Percentiles rank a stretch among this genome's conserved stretches.
Evolutionary conservation across 2,797 vertebrate species (phyloP).

Genomic region (Myotis planiceps): DNA sequence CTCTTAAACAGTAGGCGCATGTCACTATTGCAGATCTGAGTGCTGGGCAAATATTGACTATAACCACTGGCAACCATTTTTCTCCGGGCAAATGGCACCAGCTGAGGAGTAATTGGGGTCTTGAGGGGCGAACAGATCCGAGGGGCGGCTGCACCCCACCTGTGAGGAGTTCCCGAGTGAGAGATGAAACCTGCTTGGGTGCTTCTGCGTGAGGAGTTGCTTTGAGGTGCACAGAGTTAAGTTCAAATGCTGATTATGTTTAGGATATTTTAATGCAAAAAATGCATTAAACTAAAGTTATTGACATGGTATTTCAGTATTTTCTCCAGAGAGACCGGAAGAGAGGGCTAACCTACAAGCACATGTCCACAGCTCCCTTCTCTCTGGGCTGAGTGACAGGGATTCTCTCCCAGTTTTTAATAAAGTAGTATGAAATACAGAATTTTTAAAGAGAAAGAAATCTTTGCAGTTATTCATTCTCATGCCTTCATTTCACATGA

Average conservation of each 20-base stretch:
- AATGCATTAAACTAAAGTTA: not conserved
- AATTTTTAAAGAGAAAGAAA: not conserved
- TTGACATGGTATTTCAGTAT: fast-evolving
- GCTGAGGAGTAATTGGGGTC: not conserved
- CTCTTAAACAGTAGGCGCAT: fast-evolving
- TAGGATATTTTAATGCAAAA: not conserved
- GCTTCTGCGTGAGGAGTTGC: not conserved
- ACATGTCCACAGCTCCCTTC: fast-evolving
- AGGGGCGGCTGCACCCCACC: not conserved
- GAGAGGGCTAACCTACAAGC: too few species aligned
- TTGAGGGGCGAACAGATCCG: not conserved
- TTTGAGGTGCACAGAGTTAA: too few species aligned
- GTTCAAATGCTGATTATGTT: not conserved
- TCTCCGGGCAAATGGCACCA: not conserved
- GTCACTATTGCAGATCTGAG: fast-evolving
- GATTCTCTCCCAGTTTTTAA: not conserved
- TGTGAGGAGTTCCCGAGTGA: fast-evolving
- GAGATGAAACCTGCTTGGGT: too few species aligned
- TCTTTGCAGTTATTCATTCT: not conserved
- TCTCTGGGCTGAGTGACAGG: fast-evolving
- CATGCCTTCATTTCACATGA: fast-evolving
- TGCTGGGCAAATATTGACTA: not conserved
- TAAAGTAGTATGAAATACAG: fast-evolving
- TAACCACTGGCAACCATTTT: not conserved
- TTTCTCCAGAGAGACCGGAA: not conserved